Percentiles rank a stretch among this genome's conserved stretches.
Evolutionary conservation across 2,113 vertebrate genomes (phyloP).

Genomic region (Lagopus leucura): DNA sequence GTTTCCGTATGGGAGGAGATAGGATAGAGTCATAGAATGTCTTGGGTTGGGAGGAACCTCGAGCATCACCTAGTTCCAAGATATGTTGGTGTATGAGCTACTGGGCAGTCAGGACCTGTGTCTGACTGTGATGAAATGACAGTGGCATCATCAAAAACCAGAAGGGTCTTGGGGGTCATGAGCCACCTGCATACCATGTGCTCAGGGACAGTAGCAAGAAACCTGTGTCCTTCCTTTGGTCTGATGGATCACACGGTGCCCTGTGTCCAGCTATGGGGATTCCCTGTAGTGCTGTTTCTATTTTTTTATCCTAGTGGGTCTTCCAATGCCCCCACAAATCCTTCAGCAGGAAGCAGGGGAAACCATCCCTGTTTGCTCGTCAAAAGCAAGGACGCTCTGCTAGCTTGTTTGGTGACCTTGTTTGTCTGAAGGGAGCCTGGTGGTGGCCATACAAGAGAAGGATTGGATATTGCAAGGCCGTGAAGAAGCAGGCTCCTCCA

Average conservation of each 20-base stretch:
- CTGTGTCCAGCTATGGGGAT: accelerated
- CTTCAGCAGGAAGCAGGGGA: neutral
- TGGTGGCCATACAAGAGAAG: neutral
- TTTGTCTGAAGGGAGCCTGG: neutral
- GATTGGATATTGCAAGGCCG: neutral
- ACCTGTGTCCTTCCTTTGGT: neutral
- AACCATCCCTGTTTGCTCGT: neutral
- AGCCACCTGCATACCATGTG: neutral
- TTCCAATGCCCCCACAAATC: neutral
- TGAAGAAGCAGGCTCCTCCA: neutral
- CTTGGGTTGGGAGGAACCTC: too few species aligned
- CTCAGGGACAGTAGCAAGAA: neutral
- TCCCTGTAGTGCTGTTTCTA: neutral
- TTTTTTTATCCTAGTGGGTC: neutral
- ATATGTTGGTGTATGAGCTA: accelerated
- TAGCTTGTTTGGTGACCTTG: neutral
- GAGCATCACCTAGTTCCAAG: too few species aligned
- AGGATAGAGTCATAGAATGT: too few species aligned
- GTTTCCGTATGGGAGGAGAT: neutral
- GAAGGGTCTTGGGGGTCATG: neutral
- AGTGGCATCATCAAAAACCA: neutral
- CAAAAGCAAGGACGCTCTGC: neutral
- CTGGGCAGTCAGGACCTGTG: neutral
- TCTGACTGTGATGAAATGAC: neutral
- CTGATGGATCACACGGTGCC: neutral